These are phyloP conservation scores for Antennarius striatus DNA, from an alignment of 2,113 vertebrate genomes.

Conservation along the genomic window DNA sequence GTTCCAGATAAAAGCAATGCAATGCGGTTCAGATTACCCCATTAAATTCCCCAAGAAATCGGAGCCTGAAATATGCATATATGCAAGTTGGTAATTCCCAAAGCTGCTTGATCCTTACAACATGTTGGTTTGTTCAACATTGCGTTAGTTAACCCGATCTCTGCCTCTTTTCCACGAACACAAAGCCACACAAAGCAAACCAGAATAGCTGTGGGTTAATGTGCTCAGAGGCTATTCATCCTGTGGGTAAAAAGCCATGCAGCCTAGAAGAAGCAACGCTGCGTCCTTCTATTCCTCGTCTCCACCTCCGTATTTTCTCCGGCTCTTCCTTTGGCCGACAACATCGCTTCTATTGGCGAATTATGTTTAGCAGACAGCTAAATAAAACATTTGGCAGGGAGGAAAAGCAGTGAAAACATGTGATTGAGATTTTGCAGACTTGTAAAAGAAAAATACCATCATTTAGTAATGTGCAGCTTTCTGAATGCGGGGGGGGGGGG, in stretches of 20 bases:
- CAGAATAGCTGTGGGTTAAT: slow-evolving; percentile 71
- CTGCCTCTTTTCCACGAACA: slow-evolving; percentile 63
- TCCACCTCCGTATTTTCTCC: slow-evolving; percentile 24
- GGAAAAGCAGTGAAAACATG: slow-evolving; percentile 48
- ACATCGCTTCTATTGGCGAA: slow-evolving; percentile 61
- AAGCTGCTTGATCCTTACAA: slow-evolving; percentile 43
- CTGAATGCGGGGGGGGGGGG: slow-evolving; percentile 55
- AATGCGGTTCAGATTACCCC: slow-evolving; percentile 73
- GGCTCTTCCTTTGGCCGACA: slow-evolving; percentile 40
- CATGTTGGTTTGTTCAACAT: slow-evolving; percentile 38
- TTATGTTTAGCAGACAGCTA: slow-evolving; percentile 42
- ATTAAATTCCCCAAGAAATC: slow-evolving; percentile 65
- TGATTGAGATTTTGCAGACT: slow-evolving; percentile 43
- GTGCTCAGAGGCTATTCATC: slow-evolving; percentile 57
- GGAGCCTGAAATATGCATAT: slow-evolving; percentile 46
- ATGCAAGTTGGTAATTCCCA: slow-evolving; percentile 42
- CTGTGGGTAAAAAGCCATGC: slow-evolving; percentile 59
- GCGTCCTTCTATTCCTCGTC: slow-evolving; percentile 37
- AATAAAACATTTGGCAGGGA: slow-evolving; percentile 71
- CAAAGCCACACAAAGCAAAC: slow-evolving; percentile 67
- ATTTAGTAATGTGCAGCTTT: slow-evolving; percentile 64
- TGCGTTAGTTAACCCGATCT: slow-evolving; percentile 61
- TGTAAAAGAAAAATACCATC: slow-evolving; percentile 66
- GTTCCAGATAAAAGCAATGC: slow-evolving; percentile 64
- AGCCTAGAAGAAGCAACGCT: slow-evolving; percentile 42